Evolutionary conservation across 2,113 vertebrate genomes (phyloP), one percentile per base, ranked within the genome.

Genomic region (Engystomops pustulosus): DNA sequence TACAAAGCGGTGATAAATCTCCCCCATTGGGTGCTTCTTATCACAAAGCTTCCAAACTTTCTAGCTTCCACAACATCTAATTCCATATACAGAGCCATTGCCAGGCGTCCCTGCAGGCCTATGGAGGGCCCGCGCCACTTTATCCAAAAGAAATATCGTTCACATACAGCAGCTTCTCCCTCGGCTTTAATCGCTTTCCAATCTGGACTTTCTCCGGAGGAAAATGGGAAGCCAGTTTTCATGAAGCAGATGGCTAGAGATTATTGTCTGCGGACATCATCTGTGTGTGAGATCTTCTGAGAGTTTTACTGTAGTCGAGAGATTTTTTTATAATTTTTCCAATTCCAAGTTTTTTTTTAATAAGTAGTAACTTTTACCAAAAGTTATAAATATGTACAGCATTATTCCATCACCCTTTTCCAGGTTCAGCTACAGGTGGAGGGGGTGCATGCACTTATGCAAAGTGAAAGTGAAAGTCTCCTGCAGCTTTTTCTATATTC

Each of bases 161-260:
- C 15, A 27, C 25, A 15, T 27, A 30, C 69, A 25, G 69, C 69
- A 71, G 38, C 44, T 45, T 71, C 41, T 23, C 36, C 71, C 38
- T 27, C 25, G 49, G 41, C 25, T 75, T 83, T 65, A 83, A 75
- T 83, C 55, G 36, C 30, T 32, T 25, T 49, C 17, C 45, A 23
- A 9, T 83, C 55, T 38, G 12, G 36, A 36, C 7, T 62, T 60
- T 18, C 51, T 83, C 70, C 30, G 36, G 53, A 32, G 70, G 51
- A 62, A 75, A 74, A 83, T 62, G 20, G 70, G 72, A 76, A 65
- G 81, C 3, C 70, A 36, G 53, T 27, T 65, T 75, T 75, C 30
- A 32, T 10, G n/a, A 7, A 75, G 55, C 81, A 83, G 70, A 83
- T 83, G 81, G 81, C 25, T 65, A 20, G 55, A 83, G 70, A 65